These are phyloP conservation scores for Zonotrichia albicollis DNA, from an alignment of 2,797 vertebrate species.

Conservation along the genomic window DNA sequence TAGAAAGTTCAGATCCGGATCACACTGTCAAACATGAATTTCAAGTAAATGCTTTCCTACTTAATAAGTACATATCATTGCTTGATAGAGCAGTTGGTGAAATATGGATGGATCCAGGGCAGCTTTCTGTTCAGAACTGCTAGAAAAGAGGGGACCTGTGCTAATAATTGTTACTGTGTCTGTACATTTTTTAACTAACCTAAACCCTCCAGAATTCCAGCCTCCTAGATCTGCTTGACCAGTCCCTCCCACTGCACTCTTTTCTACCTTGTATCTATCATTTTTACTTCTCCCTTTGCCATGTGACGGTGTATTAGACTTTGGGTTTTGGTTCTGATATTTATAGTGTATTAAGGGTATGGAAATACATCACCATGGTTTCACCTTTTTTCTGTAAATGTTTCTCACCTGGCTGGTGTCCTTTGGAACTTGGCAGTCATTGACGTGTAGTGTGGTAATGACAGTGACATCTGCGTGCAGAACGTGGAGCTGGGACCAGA, in stretches of 20 bases:
- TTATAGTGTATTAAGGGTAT: not conserved
- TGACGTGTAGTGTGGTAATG: rapidly evolving
- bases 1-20: not conserved
- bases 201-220: not conserved
- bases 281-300: not conserved
- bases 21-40: not conserved
- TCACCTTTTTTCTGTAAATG: not conserved
- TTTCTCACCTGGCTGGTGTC: not conserved
- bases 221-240: not conserved
- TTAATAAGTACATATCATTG: not conserved
- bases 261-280: not conserved
- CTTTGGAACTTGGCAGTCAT: not conserved
- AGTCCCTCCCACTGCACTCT: not conserved
- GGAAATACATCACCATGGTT: not conserved
- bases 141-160: not conserved
- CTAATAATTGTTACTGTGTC: not conserved
- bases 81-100: not conserved
- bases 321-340: not conserved
- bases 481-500: not conserved
- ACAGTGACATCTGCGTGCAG: not conserved
- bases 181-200: not conserved
- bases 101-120: not conserved
- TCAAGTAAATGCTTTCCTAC: not conserved
- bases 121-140: not conserved
- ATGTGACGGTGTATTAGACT: not conserved